Percentiles rank a stretch among this genome's conserved stretches.
Evolutionary conservation across 2,888 invertebrate genomes (phyloP).

Genomic region (Calliscelio sp.): DNA sequence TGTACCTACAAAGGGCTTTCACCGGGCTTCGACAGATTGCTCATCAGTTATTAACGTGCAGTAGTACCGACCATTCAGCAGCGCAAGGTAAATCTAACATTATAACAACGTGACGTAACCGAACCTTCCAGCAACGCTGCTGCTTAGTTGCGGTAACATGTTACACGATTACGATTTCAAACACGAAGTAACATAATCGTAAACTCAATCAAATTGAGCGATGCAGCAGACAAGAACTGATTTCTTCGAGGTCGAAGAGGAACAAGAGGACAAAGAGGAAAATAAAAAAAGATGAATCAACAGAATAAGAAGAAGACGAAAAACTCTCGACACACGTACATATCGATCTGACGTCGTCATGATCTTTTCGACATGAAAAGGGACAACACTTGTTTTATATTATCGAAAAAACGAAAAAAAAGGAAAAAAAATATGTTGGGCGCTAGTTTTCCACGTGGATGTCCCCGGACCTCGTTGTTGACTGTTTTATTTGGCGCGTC

Average conservation of each 20-base stretch:
- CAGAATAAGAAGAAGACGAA: neutral
- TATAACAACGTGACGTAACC: conserved; percentile 60
- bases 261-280: neutral
- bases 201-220: too few relatives aligned
- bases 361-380: neutral
- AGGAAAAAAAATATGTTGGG: too few relatives aligned
- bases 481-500: conserved; percentile 45
- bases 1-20: conserved; percentile 82
- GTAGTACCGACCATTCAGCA: conserved; percentile 58
- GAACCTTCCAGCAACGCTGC: conserved; percentile 38
- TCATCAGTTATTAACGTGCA: conserved; percentile 76
- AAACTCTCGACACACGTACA: conserved; percentile 36
- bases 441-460: conserved; percentile 38
- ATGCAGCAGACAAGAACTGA: too few relatives aligned
- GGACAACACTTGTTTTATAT: conserved; percentile 38
- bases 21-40: conserved; percentile 81
- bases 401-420: too few relatives aligned
- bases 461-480: conserved; percentile 44
- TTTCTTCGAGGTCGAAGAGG: neutral
- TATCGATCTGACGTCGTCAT: conserved; percentile 59
- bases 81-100: conserved; percentile 57
- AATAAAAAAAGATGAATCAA: neutral
- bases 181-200: conserved; percentile 54
- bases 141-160: conserved; percentile 58
- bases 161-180: conserved; percentile 56